Conservation (phyloP, 1,140 invertebrate species). For the Pogonomyrmex californicus region DNA sequence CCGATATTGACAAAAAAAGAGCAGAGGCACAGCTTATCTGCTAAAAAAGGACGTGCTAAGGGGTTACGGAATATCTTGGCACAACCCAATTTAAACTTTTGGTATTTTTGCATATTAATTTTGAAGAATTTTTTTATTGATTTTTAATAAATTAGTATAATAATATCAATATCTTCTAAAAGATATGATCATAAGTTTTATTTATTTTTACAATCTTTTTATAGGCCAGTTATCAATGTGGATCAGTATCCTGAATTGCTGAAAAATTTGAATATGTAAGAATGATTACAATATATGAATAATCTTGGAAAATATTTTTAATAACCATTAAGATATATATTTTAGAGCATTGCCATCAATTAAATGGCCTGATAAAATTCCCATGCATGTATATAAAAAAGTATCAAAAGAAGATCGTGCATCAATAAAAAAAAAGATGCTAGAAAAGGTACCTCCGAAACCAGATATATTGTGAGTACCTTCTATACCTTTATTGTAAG, state of each 20-base stretch:
- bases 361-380: constrained; percentile 71
- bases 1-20: constrained; percentile 76
- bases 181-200: neutral
- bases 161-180: constrained; percentile 34
- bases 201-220: constrained; percentile 13
- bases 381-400: constrained; percentile 79
- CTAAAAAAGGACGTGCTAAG: constrained; percentile 77
- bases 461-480: constrained; percentile 70
- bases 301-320: constrained; percentile 1
- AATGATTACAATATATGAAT: constrained; percentile 37
- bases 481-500: neutral
- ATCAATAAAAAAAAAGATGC: constrained; percentile 67
- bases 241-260: constrained; percentile 67
- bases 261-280: constrained; percentile 75
- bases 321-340: constrained; percentile 19
- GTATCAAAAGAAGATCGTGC: constrained; percentile 79
- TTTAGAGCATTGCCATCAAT: constrained; percentile 74
- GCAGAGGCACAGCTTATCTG: constrained; percentile 76
- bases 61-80: constrained; percentile 80
- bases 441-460: constrained; percentile 27
- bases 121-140: constrained; percentile 5
- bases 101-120: constrained; percentile 70
- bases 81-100: constrained; percentile 76
- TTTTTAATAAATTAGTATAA: neutral
- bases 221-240: constrained; percentile 77